These are phyloP conservation scores for Cyclura pinguis DNA, from an alignment of 2,797 vertebrate genomes.

Conservation along the genomic window DNA sequence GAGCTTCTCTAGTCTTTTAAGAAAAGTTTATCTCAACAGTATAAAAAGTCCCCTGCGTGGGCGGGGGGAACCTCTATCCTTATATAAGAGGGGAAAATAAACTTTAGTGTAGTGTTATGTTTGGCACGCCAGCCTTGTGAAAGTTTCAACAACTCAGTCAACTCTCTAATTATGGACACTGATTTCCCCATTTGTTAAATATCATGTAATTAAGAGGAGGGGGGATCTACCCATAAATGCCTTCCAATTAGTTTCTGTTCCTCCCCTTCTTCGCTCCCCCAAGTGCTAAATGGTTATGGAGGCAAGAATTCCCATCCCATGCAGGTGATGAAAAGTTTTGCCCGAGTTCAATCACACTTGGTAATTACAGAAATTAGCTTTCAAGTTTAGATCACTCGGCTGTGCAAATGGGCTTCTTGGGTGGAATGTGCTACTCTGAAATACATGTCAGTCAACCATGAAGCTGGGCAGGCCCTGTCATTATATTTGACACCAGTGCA, in stretches of 20 bases:
- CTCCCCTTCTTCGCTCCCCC: background rate
- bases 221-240: slow-evolving; percentile 49
- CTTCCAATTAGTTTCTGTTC: slow-evolving; percentile 66
- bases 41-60: background rate
- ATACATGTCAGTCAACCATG: slow-evolving; percentile 58
- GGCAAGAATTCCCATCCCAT: slow-evolving; percentile 70
- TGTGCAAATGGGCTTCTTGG: slow-evolving; percentile 75
- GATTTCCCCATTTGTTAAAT: slow-evolving; percentile 63
- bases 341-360: slow-evolving; percentile 77
- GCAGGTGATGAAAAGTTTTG: slow-evolving; percentile 77
- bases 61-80: too few species aligned
- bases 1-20: background rate
- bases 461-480: slow-evolving; percentile 51
- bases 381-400: slow-evolving; percentile 77
- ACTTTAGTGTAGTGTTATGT: accelerated
- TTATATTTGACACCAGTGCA: slow-evolving; percentile 64
- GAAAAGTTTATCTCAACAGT: background rate
- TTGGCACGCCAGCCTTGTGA: slow-evolving; percentile 15
- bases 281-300: slow-evolving; percentile 69
- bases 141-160: slow-evolving; percentile 50
- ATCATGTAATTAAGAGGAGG: slow-evolving; percentile 43
- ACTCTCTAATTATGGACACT: slow-evolving; percentile 42
- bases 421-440: slow-evolving; percentile 66
- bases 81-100: background rate
- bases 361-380: slow-evolving; percentile 81